Evolutionary conservation across 2,113 vertebrate species (phyloP).

Genomic region (Dermatemys mawii): DNA sequence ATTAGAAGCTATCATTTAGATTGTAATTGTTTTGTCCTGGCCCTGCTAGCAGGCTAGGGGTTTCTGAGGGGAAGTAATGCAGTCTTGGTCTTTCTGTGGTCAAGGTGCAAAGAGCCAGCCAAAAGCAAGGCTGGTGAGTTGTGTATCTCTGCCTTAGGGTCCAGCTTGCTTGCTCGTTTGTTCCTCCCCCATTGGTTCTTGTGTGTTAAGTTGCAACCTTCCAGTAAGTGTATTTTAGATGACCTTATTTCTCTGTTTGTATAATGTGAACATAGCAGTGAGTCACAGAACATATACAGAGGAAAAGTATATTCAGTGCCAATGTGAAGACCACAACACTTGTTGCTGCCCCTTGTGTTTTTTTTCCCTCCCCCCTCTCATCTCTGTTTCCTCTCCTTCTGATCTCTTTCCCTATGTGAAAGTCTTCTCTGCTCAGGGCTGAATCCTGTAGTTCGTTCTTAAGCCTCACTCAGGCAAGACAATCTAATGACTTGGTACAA

Average conservation of each 20-base stretch:
- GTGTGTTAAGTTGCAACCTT: not conserved
- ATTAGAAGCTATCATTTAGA: not conserved
- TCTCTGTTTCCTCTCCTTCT: not conserved
- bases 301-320: not conserved
- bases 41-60: not conserved
- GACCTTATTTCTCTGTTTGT: not conserved
- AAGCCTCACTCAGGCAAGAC: not conserved
- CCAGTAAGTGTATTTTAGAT: not conserved
- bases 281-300: not conserved
- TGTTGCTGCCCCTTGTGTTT: not conserved
- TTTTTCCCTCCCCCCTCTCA: not conserved
- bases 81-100: not conserved
- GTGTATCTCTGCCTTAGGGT: not conserved
- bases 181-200: not conserved
- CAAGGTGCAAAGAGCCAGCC: not conserved
- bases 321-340: not conserved
- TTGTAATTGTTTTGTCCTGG: not conserved
- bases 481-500: not conserved
- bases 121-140: not conserved
- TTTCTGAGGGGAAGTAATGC: not conserved
- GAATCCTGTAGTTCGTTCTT: not conserved
- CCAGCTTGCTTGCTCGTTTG: not conserved
- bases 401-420: accelerated
- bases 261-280: not conserved
- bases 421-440: not conserved